Conservation (phyloP, 2,888 invertebrate genomes). For the Carabus problematicus region DNA sequence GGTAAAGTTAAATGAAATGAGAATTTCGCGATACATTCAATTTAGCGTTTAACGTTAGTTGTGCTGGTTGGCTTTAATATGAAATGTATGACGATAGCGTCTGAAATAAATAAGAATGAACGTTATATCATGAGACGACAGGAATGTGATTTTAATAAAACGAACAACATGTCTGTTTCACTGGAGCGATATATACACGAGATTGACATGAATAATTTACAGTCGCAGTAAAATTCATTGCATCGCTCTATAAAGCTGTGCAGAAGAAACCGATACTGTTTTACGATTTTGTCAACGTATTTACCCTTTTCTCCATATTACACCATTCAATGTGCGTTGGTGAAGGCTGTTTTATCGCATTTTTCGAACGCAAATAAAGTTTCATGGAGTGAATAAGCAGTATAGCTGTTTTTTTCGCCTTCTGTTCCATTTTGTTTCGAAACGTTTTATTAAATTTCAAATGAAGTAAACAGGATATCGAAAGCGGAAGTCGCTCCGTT, state of each 20-base stretch:
- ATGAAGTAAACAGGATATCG: constrained; percentile 8
- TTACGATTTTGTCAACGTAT: constrained; percentile 13
- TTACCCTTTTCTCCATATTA: background rate
- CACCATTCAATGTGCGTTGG: background rate
- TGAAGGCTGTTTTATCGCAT: constrained; percentile 7
- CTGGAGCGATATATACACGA: constrained; percentile 2
- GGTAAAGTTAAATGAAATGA: background rate
- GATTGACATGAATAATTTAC: constrained; percentile 27
- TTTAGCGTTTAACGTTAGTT: background rate
- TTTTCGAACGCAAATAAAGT: constrained; percentile 36
- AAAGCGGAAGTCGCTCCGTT: too few species aligned
- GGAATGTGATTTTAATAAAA: too few species aligned
- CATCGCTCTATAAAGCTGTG: constrained; percentile 11
- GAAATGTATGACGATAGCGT: constrained; percentile 12
- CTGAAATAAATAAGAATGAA: too few species aligned
- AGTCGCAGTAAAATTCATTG: constrained; percentile 15
- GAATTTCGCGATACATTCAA: too few species aligned
- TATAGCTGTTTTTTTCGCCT: constrained; percentile 10
- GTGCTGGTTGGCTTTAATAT: constrained; percentile 5
- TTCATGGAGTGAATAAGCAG: constrained; percentile 34
- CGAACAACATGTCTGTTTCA: background rate
- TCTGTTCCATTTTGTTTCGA: constrained; percentile 2
- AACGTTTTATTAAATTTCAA: constrained; percentile 7
- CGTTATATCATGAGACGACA: too few species aligned
- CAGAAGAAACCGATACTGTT: constrained; percentile 23